Evolutionary conservation across 2,113 vertebrate species (phyloP), one percentile per base, ranked within the genome.

Genomic region (Tragelaphus buxtoni): DNA sequence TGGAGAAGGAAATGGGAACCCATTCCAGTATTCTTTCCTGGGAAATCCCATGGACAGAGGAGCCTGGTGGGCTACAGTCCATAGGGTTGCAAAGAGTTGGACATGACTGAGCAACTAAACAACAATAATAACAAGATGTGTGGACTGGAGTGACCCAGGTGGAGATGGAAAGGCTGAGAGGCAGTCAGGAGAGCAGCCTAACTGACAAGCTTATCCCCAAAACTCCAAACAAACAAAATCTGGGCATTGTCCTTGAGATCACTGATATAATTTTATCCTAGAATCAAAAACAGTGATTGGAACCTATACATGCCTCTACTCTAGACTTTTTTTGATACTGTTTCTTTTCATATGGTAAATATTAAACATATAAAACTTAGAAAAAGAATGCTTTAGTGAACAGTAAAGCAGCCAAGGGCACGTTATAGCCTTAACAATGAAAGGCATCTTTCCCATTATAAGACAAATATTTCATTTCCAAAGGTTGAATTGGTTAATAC

Each of bases 381-480:
- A 79, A 74, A 84, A 47, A 95, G 45, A 96, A 81, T 56, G 77
- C 30, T 91, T 91, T 76, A 47, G 77, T 91, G 42, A 92, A 88
- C 26, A 88, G 77, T 61, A 90, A 83, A 60, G 60, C 55, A 80
- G 39, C 47, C 85, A 96, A 97, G 60, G 69, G 93, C 32, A 7
- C 77, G 60, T 85, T 98, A 51, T 58, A 77, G 18, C 65, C 92
- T 97, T 95, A 82, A 69, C 49, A 94, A 65, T 93, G 89, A 95
- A 93, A 94, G 77, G 42, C n/a, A 92, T 61, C 51, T 96, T 96
- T 97, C 86, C 45, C 53, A 79, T 88, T 81, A 74, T 47, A 88
- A 95, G 61, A 94, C 56, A 88, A 94, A 76, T 81, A 96, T 76
- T 97, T 97, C 53, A 88, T 84, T 96, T 88, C 55, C 77, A 91